Conservation (phyloP, 2,113 vertebrate species). For the Ophthalmolycus amberensis region DNA sequence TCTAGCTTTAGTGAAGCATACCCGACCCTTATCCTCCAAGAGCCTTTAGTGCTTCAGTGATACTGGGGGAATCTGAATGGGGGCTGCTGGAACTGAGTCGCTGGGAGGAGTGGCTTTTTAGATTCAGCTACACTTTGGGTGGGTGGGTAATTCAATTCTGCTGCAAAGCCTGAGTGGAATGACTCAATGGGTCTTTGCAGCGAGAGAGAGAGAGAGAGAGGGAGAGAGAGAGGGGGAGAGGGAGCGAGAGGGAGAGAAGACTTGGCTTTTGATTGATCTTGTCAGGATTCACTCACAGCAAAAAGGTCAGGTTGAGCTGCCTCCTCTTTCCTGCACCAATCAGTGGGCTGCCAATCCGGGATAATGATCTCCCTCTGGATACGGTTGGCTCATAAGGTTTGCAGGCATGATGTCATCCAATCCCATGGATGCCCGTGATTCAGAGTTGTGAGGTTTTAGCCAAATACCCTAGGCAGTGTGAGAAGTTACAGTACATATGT, state of each 20-base stretch:
- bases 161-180: slow-evolving; percentile 65
- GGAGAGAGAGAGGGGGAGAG: not conserved
- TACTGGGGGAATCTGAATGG: slow-evolving; percentile 47
- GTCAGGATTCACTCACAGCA: slow-evolving; percentile 69
- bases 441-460: slow-evolving; percentile 45
- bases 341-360: slow-evolving; percentile 63
- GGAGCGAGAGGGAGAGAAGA: slow-evolving; percentile 32
- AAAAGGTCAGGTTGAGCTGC: slow-evolving; percentile 72
- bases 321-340: slow-evolving; percentile 69
- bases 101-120: slow-evolving; percentile 56
- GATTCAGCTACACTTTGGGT: slow-evolving; percentile 58
- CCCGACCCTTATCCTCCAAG: slow-evolving; percentile 41
- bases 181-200: slow-evolving; percentile 65
- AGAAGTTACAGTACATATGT: slow-evolving; percentile 57
- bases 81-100: slow-evolving; percentile 41
- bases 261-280: slow-evolving; percentile 73
- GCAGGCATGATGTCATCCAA: slow-evolving; percentile 64
- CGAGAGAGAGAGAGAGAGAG: slow-evolving; percentile 29
- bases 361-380: slow-evolving; percentile 72
- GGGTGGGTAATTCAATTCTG: slow-evolving; percentile 70
- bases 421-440: slow-evolving; percentile 52
- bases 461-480: slow-evolving; percentile 39
- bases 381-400: slow-evolving; percentile 64
- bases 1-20: slow-evolving; percentile 42
- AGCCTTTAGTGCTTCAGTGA: slow-evolving; percentile 52